Percentiles rank a stretch among this genome's conserved stretches.
Conservation (phyloP, 2,797 vertebrate species). For the Gallinago nigripennis region DNA sequence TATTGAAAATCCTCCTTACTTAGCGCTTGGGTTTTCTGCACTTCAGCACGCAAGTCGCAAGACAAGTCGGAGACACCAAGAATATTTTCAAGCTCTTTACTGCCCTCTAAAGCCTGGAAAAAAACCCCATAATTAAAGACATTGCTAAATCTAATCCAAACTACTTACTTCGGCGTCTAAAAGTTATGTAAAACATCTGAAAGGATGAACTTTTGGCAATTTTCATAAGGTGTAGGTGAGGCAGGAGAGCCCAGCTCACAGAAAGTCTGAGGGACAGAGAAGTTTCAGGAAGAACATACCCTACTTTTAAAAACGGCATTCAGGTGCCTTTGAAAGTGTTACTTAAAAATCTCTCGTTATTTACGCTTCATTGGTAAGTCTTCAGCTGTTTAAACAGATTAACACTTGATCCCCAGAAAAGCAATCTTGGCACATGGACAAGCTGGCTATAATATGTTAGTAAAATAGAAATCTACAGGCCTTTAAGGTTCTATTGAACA, state of each 20-base stretch:
- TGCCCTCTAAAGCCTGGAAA: constrained; percentile 88
- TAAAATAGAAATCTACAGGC: neutral
- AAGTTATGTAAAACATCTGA: neutral
- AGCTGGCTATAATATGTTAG: neutral
- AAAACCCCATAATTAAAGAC: constrained; percentile 22
- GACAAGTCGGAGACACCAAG: constrained; percentile 27
- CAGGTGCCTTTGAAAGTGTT: neutral
- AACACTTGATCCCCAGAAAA: constrained; percentile 19
- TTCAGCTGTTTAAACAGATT: constrained; percentile 26
- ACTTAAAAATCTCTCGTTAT: neutral
- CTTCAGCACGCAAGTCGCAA: constrained; percentile 72
- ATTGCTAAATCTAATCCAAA: neutral
- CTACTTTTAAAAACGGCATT: neutral
- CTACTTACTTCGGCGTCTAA: no score
- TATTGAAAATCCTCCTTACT: constrained; percentile 72
- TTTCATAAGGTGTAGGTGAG: neutral
- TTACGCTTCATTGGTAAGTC: constrained; percentile 22
- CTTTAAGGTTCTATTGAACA: neutral
- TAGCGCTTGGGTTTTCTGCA: constrained; percentile 78
- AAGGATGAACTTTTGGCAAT: neutral
- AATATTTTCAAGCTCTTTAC: constrained; percentile 84
- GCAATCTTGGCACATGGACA: neutral
- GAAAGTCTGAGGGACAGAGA: neutral
- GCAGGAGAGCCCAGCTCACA: neutral
- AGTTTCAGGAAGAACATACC: neutral